phyloP scores from a whole-genome alignment of 1,140 invertebrate genomes.

The Ips typographus region DNA sequence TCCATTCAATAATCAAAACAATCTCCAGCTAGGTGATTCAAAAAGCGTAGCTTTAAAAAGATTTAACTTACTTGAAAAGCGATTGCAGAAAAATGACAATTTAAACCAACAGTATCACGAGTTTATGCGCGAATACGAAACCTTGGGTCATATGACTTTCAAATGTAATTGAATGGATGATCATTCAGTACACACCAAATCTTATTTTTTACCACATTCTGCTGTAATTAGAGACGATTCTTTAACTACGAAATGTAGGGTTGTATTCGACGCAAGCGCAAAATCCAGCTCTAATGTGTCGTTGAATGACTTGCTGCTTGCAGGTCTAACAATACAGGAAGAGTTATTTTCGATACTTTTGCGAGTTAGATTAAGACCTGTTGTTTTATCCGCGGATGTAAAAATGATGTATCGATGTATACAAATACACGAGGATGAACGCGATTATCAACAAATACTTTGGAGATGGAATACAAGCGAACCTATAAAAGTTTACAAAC shows the following conservation, averaged over 20 bases:
- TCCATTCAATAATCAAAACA: too few species aligned
- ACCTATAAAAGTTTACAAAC: too few species aligned
- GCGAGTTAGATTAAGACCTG: constrained; percentile 23
- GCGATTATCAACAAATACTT: constrained; percentile 48
- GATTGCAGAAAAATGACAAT: too few species aligned
- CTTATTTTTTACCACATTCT: neutral
- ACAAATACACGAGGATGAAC: constrained; percentile 41
- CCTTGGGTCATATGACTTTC: too few species aligned
- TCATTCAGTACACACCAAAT: neutral
- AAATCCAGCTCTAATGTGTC: neutral
- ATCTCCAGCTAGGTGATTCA: too few species aligned
- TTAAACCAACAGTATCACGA: too few species aligned
- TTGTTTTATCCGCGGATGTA: constrained; percentile 47
- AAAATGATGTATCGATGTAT: constrained; percentile 53
- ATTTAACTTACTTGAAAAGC: too few species aligned
- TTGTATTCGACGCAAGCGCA: neutral
- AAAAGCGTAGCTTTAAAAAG: too few species aligned
- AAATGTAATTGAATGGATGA: too few species aligned
- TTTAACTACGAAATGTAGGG: neutral
- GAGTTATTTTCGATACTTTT: constrained; percentile 41
- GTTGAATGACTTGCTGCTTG: neutral
- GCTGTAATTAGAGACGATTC: neutral
- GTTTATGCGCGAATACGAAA: too few species aligned
- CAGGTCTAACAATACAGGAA: constrained; percentile 37
- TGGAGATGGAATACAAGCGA: too few species aligned